Evolutionary conservation across 92 coral and sea anemone species (phyloP).

Genomic region (Galaxea fascicularis): DNA sequence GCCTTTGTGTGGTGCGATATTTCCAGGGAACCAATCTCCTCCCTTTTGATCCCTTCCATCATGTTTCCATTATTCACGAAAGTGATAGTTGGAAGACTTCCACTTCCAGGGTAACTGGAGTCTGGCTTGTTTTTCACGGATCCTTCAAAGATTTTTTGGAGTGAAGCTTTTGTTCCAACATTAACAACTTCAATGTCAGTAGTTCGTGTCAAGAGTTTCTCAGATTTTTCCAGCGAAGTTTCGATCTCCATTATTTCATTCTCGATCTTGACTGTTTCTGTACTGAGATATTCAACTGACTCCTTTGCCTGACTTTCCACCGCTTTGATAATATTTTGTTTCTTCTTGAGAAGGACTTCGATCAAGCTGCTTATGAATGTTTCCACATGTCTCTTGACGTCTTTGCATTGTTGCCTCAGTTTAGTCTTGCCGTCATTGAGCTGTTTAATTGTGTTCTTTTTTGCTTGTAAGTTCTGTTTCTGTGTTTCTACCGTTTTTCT

Average conservation of each 20-base stretch:
- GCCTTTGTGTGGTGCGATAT: background rate
- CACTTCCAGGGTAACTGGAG: background rate
- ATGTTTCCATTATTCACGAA: background rate
- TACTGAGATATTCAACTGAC: background rate
- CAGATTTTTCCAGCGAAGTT: slow-evolving; percentile 10
- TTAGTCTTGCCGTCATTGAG: background rate
- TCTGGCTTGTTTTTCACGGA: background rate
- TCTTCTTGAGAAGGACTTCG: background rate
- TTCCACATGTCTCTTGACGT: background rate
- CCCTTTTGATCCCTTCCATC: background rate
- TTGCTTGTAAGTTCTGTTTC: background rate
- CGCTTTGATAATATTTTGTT: background rate
- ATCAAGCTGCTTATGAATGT: background rate
- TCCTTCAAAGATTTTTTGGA: background rate
- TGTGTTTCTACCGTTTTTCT: background rate
- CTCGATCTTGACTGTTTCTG: background rate
- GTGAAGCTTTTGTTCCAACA: slow-evolving; percentile 1
- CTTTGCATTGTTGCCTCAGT: background rate
- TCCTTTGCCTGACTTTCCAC: background rate
- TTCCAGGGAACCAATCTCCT: background rate
- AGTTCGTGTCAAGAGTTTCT: slow-evolving; percentile 1
- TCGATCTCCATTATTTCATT: background rate
- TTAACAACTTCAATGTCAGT: slow-evolving; percentile 7
- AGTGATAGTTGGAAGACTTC: no score
- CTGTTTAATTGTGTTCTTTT: background rate